Percentiles rank a stretch among this genome's conserved stretches.
Conservation (phyloP, 2,888 invertebrate species). For the Pasiphila rectangulata region DNA sequence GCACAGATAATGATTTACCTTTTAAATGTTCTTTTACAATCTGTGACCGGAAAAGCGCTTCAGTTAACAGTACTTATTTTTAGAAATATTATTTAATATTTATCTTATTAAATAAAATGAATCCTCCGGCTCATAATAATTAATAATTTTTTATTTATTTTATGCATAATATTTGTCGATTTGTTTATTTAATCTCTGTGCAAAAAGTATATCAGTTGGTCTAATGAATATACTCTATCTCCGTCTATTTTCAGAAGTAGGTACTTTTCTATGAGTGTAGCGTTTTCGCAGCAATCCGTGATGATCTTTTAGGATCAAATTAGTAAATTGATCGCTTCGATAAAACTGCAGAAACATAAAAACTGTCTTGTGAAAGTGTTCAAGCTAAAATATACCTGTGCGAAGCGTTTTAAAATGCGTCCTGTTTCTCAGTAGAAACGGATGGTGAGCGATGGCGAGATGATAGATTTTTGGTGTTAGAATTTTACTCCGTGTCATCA, state of each 20-base stretch:
- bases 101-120: neutral
- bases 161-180: neutral
- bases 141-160: neutral
- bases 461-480: conserved; percentile 81
- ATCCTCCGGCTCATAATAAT: neutral
- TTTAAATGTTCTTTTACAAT: neutral
- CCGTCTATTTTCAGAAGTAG: conserved; percentile 87
- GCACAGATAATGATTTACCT: neutral
- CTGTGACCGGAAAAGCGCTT: conserved; percentile 3
- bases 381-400: conserved; percentile 69
- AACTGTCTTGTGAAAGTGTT: conserved; percentile 75
- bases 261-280: conserved; percentile 83
- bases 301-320: conserved; percentile 82
- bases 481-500: conserved; percentile 80
- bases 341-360: conserved; percentile 66
- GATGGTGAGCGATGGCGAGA: conserved; percentile 82
- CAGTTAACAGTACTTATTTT: neutral
- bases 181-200: conserved; percentile 1
- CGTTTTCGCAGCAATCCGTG: conserved; percentile 84
- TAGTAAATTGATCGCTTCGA: conserved; percentile 78
- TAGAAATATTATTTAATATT: neutral
- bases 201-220: conserved; percentile 54
- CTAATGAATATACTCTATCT: conserved; percentile 81
- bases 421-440: conserved; percentile 77
- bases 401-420: conserved; percentile 78